Percentiles rank a stretch among this genome's conserved stretches.
These are phyloP conservation scores for Drosophila nigritarsus DNA, from an alignment of 2,888 invertebrate genomes.

Conservation along the genomic window DNA sequence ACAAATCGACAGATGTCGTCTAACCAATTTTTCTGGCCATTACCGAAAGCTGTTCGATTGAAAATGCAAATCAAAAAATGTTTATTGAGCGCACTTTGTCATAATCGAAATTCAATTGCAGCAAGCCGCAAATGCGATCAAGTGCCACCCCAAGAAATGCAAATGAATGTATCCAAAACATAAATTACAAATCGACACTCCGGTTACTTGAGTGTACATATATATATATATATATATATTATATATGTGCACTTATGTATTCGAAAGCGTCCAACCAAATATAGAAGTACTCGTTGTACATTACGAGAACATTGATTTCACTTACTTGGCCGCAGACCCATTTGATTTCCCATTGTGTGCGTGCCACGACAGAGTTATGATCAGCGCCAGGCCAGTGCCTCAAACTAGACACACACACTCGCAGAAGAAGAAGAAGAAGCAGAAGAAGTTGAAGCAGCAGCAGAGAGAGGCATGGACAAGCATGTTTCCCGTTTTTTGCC, in stretches of 20 bases:
- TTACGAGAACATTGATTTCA: constrained; percentile 66
- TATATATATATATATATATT: neutral
- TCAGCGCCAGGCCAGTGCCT: constrained; percentile 50
- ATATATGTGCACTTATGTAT: constrained; percentile 28
- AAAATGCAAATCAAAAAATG: constrained; percentile 41
- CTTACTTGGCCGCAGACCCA: constrained; percentile 34
- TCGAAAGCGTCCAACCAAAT: constrained; percentile 34
- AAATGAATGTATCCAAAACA: constrained; percentile 31
- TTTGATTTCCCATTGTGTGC: constrained; percentile 20
- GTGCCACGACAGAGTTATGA: constrained; percentile 44
- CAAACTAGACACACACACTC: neutral
- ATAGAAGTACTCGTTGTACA: constrained; percentile 28
- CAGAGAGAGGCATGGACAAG: constrained; percentile 19
- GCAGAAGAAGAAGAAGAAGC: neutral
- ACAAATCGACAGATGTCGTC: constrained; percentile 33
- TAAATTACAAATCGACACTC: constrained; percentile 30
- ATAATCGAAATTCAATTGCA: constrained; percentile 41
- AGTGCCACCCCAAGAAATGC: constrained; percentile 35
- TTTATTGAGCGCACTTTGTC: constrained; percentile 5
- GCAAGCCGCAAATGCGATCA: constrained; percentile 33
- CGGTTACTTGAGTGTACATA: constrained; percentile 1
- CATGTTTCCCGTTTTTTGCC: constrained; percentile 46
- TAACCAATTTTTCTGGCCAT: constrained; percentile 29
- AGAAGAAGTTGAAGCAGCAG: neutral
- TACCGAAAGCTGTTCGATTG: constrained; percentile 40